Evolutionary conservation across 1,140 invertebrate genomes (phyloP), one percentile per base, ranked within the genome.

Genomic region (Heliothis virescens): DNA sequence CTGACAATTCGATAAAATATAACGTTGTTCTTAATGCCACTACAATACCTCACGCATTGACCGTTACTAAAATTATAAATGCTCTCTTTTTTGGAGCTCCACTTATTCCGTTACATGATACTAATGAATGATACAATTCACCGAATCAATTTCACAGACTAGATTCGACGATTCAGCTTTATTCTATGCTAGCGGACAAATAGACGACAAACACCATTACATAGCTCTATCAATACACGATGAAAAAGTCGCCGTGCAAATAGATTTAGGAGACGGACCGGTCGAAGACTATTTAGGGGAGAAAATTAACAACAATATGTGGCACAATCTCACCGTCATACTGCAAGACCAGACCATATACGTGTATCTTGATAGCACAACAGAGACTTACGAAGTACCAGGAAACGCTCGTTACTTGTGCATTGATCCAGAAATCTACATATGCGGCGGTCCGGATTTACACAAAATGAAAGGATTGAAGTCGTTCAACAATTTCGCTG

Each of bases 381-480:
- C 94, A 2, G 96, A 96, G 83, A 91, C 95, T 0, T 95, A 98
- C 60, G 96, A 97, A 84, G 95, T 98, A 41, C 96, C 97, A 0
- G 97, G 97, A 3, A 95, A 96, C 16, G 96, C 96, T 83, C 96
- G 96, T 82, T 97, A 98, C 89, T 95, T 99, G 77, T 98, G 98
- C 81, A 98, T 99, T 60, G 98, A 99, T 95, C 98, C 98, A 5
- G 97, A 98, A 90, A 98, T 99, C 82, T 99, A 98, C 87, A 97
- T 99, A 81, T 98, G 98, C 13, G 98, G 98, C 52, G 97, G 97
- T 13, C 97, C 97, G 2, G 97, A 97, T 84, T 90, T 97, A 26
- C 95, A 97, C 86, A 98, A 98, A 89, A 97, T 97, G 92, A 96
- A 96, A 87, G 97, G 97, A 3, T 92, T 97, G 12, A 94, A 95